Conservation (phyloP, 2,888 invertebrate species). For the Tetragonisca angustula region DNA sequence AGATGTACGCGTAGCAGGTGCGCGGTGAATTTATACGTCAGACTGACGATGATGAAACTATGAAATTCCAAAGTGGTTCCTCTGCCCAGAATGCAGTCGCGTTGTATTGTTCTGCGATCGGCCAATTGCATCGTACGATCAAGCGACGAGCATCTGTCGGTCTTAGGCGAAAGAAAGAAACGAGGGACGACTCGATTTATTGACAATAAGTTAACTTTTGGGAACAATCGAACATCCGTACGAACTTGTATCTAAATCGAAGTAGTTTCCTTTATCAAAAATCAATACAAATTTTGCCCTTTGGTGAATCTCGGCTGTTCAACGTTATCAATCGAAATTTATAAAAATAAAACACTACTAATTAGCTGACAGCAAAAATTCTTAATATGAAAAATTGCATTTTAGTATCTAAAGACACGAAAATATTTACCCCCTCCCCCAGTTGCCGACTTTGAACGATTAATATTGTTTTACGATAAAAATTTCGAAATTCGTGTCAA, state of each 20-base stretch:
- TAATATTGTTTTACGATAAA: too few relatives aligned
- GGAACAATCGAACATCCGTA: not conserved
- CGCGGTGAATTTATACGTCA: constrained; percentile 62
- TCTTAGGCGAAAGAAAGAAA: not conserved
- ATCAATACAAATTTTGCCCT: too few relatives aligned
- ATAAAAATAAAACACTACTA: too few relatives aligned
- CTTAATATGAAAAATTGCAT: too few relatives aligned
- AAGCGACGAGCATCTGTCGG: constrained; percentile 58
- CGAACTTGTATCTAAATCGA: not conserved
- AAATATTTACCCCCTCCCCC: too few relatives aligned
- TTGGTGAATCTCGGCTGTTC: too few relatives aligned
- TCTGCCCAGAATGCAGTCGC: constrained; percentile 30
- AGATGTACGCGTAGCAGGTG: constrained; percentile 58
- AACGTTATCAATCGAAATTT: too few relatives aligned
- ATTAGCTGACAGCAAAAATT: too few relatives aligned
- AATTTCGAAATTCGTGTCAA: too few relatives aligned
- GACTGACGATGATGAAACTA: constrained; percentile 62
- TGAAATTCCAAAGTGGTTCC: constrained; percentile 57
- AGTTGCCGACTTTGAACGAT: too few relatives aligned
- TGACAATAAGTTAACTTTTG: not conserved
- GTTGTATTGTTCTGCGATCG: constrained; percentile 57
- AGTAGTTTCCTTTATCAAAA: too few relatives aligned
- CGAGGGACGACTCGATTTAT: not conserved
- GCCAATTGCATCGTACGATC: constrained; percentile 32
- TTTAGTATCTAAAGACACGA: too few relatives aligned